A percentile compares a stretch with the other conserved stretches of the same genome.
Conservation (phyloP, 2,113 vertebrate species). For the Psammodynastes pulverulentus region DNA sequence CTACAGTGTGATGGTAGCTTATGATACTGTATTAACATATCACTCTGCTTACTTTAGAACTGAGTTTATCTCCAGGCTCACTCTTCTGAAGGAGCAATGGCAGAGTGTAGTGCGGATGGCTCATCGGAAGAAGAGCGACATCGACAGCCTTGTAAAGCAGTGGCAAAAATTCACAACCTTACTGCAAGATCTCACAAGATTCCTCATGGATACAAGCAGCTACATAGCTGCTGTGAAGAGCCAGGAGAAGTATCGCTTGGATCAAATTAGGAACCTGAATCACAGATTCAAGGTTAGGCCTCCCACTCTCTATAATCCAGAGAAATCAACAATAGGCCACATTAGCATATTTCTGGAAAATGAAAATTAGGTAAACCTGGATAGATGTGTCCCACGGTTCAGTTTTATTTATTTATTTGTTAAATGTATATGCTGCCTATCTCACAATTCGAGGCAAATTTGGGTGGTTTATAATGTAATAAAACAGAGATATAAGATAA, state of each 20-base stretch:
- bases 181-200: conserved; percentile 69
- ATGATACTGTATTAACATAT: neutral
- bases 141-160: conserved; percentile 71
- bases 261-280: conserved; percentile 70
- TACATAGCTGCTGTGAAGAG: conserved; percentile 70
- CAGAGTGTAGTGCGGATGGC: conserved; percentile 70
- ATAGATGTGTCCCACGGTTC: neutral
- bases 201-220: conserved; percentile 67
- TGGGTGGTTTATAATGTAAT: neutral
- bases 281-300: conserved; percentile 77
- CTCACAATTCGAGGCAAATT: neutral
- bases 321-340: accelerated
- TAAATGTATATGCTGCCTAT: neutral
- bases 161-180: conserved; percentile 79
- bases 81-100: conserved; percentile 81
- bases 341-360: neutral
- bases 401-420: neutral
- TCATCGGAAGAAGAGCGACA: conserved; percentile 74
- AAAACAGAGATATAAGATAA: neutral
- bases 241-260: conserved; percentile 69
- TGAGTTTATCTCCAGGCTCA: conserved; percentile 82
- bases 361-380: neutral
- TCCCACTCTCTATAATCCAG: neutral
- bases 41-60: conserved; percentile 67
- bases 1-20: neutral